These are phyloP conservation scores for Siphamia tubifer DNA, from an alignment of 2,113 vertebrate species.

Conservation along the genomic window DNA sequence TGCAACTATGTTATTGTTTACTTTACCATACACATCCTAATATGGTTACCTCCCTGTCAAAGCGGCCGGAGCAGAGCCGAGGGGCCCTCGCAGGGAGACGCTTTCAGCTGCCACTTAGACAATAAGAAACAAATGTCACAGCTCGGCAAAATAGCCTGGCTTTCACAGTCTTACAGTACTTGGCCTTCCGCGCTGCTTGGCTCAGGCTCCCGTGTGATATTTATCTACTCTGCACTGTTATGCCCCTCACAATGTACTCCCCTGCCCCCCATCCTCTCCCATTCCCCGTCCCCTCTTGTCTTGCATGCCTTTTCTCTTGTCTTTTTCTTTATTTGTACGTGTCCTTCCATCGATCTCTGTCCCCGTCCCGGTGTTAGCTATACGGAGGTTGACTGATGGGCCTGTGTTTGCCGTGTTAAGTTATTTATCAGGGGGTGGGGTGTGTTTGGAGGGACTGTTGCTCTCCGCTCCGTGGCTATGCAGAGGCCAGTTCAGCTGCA, in stretches of 20 bases:
- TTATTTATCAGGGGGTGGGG: slow-evolving; percentile 67
- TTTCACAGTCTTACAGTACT: slow-evolving; percentile 78
- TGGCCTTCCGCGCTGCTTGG: slow-evolving; percentile 71
- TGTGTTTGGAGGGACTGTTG: slow-evolving; percentile 42
- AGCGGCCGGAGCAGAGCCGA: slow-evolving; percentile 77
- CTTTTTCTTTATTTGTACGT: slow-evolving; percentile 58
- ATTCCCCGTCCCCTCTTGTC: neutral
- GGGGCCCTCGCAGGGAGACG: slow-evolving; percentile 86
- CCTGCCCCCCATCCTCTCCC: neutral
- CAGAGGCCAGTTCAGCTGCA: slow-evolving; percentile 57
- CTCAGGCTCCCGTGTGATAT: slow-evolving; percentile 60
- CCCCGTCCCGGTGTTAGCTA: slow-evolving; percentile 53
- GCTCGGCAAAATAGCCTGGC: slow-evolving; percentile 81
- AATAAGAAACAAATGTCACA: slow-evolving; percentile 94
- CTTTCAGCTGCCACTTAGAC: slow-evolving; percentile 88
- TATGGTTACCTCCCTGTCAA: slow-evolving; percentile 93
- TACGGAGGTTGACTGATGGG: slow-evolving; percentile 64
- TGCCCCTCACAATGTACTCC: slow-evolving; percentile 45
- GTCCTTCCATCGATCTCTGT: slow-evolving; percentile 64
- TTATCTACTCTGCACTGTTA: slow-evolving; percentile 56
- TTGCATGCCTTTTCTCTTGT: slow-evolving; percentile 22
- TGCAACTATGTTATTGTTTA: slow-evolving; percentile 99
- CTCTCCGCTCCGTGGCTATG: slow-evolving; percentile 41
- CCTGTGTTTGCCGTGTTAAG: slow-evolving; percentile 72
- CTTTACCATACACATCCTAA: slow-evolving; percentile 95